Base-by-base conservation (phyloP, 2,797 vertebrate species). In the Gobio occitaniae region DNA sequence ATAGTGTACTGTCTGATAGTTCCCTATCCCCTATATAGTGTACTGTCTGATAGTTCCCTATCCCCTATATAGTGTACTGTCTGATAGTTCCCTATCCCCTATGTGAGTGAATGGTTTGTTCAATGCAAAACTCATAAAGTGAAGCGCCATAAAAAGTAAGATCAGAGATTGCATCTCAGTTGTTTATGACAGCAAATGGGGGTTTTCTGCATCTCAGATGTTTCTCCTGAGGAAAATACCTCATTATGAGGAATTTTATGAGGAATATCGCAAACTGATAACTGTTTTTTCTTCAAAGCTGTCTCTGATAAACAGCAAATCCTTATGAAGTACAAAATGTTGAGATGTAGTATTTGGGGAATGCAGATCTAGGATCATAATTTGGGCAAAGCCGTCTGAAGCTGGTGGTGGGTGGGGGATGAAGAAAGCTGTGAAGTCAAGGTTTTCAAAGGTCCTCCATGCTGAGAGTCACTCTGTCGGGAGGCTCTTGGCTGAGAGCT, bases 391-490 rank as follows among this genome's bases (percentile, higher is more conserved):
- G 50, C 17, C 11, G 15, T 56, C 54, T 61, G 12, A 56, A 76
- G 74, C 12, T 59, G 75, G 19, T 10, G 75, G 74, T 59, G 75
- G 54, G 32, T 16, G 6, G 36, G 59, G 36, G 75, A 61, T 77
- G 54, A 25, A n/a, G 72, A 77, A 16, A 77, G 52, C 75, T 77
- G 54, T 77, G 54, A 59, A 77, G 75, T 44, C 21, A n/a, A 77
- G 75, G 54, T 36, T 61, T 77, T 77, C 54, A 77, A 61, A 77
- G 75, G 21, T 2, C 25, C 75, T 61, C 21, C 54, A 25, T 61
- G 75, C 75, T 77, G 75, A 77, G 54, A 77, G 75, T 77, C 75
- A 25, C 75, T 10, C 75, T 77, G 75, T 77, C 13, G 75, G 74
- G 54, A 61, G 13, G 75, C 54, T 61, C 54, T 38, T 41, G 52